Conservation (phyloP, 2,888 invertebrate species). For the Hylaea fasciaria region DNA sequence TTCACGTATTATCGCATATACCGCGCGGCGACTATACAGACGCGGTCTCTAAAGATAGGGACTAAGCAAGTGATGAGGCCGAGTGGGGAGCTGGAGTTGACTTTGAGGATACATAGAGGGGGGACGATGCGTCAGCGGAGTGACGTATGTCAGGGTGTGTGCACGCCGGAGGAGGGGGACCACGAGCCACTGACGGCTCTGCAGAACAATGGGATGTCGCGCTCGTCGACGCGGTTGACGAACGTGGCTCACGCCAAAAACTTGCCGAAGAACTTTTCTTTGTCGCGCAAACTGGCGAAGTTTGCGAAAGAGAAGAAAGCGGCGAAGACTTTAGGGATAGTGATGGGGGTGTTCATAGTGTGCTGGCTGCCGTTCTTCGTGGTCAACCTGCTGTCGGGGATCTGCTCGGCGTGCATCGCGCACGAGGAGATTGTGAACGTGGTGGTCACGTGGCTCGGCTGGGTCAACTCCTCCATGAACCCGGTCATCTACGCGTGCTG, state of each 20-base stretch:
- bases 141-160: slow-evolving; percentile 82
- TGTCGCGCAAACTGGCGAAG: slow-evolving; percentile 96
- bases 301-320: slow-evolving; percentile 99
- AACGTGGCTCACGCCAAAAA: slow-evolving; percentile 86
- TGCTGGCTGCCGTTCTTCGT: slow-evolving; percentile 99
- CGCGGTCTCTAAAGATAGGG: slow-evolving; percentile 94
- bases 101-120: slow-evolving; percentile 96
- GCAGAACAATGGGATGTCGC: slow-evolving; percentile 91
- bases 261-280: slow-evolving; percentile 94
- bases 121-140: slow-evolving; percentile 89
- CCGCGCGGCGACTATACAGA: slow-evolving; percentile 96
- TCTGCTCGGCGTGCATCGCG: slow-evolving; percentile 94
- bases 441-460: slow-evolving; percentile 96
- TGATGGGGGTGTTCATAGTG: slow-evolving; percentile 98
- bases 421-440: slow-evolving; percentile 95
- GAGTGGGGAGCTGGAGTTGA: slow-evolving; percentile 93
- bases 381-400: slow-evolving; percentile 95
- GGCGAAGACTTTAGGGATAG: slow-evolving; percentile 98
- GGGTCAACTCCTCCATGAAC: slow-evolving; percentile 98
- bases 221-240: slow-evolving; percentile 88
- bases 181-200: slow-evolving; percentile 90
- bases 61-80: slow-evolving; percentile 95
- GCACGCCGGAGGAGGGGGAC: slow-evolving; percentile 88
- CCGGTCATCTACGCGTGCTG: slow-evolving; percentile 99
- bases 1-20: slow-evolving; percentile 99